Evolutionary conservation across 2,797 vertebrate genomes (phyloP), one percentile per base, ranked within the genome.

Genomic region (Botia kubotai): DNA sequence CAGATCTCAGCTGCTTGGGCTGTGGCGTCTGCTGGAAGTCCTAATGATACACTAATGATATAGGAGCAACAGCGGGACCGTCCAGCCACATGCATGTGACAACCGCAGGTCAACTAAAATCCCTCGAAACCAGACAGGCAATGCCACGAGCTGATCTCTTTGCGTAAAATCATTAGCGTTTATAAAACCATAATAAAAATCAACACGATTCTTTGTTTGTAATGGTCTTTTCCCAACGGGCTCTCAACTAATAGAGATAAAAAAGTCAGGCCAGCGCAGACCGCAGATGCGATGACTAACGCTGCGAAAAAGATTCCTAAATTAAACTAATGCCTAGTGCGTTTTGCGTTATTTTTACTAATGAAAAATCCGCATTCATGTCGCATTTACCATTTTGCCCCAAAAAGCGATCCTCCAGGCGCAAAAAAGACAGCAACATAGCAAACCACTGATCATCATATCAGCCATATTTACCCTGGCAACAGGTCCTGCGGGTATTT

Each of bases 201-300:
- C 0, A 17, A 63, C 26, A 14, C 50, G 48, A 52, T 60, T 23
- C 6, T 36, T 17, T 26, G 46, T 63, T 26, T 62, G 36, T 19
- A 23, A 57, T 43, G 21, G 6, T 17, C 29, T 3, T 16, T 62
- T 62, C 21, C 23, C 21, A 14, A 39, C 55, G 68, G 29, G 36
- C 36, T 29, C 29, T 36, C 67, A 63, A 71, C 67, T 69, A 52
- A 63, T 62, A 89, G 75, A 87, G 77, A 89, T 29, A 85, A 82
- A 81, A 83, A 79, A 86, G 52, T 68, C 88, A 85, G 84, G 83
- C 79, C 85, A 87, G 87, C 87, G 69, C 75, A 83, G 90, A 92
- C 87, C 84, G 86, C 76, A 84, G 90, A 86, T 87, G 91, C 89
- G 91, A 93, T 93, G 92, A 93, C 92, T 92, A 93, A 93, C 92